Evolutionary conservation across 2,113 vertebrate genomes (phyloP), one percentile per base, ranked within the genome.

Genomic region (Caranx ignobilis): DNA sequence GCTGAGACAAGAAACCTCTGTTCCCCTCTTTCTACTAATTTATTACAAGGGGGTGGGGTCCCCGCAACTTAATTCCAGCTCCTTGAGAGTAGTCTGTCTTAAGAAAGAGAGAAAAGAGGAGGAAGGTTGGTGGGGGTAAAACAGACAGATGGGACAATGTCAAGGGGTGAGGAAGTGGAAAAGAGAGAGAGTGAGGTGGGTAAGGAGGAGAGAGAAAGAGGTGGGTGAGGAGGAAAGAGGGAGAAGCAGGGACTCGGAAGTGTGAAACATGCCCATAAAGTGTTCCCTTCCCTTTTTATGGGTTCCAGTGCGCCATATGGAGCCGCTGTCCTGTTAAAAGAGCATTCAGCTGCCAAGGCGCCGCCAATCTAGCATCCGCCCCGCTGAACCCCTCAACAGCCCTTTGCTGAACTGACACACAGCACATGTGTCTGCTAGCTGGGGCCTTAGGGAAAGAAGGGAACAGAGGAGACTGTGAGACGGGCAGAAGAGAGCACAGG

Each of bases 261-360:
- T 95, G 95, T 93, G 94, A 95, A 95, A 94, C 94, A 94, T 86
- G 87, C 88, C 92, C 91, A 87, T 94, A 94, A 95, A 95, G 80
- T 78, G 79, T 90, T 91, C 82, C 85, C 85, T 87, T 92, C 69
- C 85, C 66, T 73, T 86, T 94, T 92, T 72, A 91, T 88, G 76
- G 86, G 88, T 68, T 87, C 50, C 87, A 90, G 82, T 66, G 74
- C 39, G 56, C 91, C 94, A 95, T 92, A 92, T 95, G 94, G 91
- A 89, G 91, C 89, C 74, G 86, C 77, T 88, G 86, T 93, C 87
- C 86, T 72, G 68, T 88, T 88, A 90, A 89, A 88, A 91, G 88
- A 87, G 87, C 89, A 79, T 91, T 94, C 90, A 91, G 91, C 88
- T 91, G 87, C 87, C 85, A 83, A 84, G 91, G 91, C 85, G 76